These are phyloP conservation scores for Dromius quadrimaculatus DNA, from an alignment of 2,888 invertebrate species.

Conservation along the genomic window DNA sequence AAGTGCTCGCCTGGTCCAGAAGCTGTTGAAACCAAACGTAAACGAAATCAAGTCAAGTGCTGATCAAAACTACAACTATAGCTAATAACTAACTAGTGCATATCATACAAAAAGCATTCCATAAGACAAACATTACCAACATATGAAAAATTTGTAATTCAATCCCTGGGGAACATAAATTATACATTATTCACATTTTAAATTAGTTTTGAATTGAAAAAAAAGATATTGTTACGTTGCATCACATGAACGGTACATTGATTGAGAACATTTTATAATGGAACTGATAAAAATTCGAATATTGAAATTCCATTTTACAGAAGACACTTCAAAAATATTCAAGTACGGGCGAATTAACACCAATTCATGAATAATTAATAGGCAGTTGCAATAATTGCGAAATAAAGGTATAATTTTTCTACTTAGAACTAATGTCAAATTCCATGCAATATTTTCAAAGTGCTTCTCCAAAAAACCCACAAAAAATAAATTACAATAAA, in stretches of 20 bases:
- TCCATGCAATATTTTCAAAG: slow-evolving; percentile 5
- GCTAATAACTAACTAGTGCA: slow-evolving; percentile 26
- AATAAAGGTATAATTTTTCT: too few relatives aligned
- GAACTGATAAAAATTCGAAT: not conserved
- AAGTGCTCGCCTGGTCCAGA: slow-evolving; percentile 75
- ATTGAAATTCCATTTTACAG: not conserved
- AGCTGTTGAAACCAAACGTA: slow-evolving; percentile 75
- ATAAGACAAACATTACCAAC: slow-evolving; percentile 5
- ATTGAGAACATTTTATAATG: slow-evolving; percentile 12
- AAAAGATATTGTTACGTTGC: slow-evolving; percentile 18
- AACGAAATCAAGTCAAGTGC: slow-evolving; percentile 64
- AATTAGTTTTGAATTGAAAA: slow-evolving; percentile 18
- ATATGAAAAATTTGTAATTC: slow-evolving; percentile 29
- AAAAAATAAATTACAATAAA: slow-evolving; percentile 43
- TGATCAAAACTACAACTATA: slow-evolving; percentile 36
- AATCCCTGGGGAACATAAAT: slow-evolving; percentile 29
- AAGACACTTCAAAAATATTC: slow-evolving; percentile 25
- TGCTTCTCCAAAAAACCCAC: slow-evolving; percentile 11
- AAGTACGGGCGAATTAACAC: slow-evolving; percentile 1
- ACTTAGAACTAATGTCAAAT: too few relatives aligned
- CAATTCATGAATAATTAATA: not conserved
- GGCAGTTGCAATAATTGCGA: not conserved
- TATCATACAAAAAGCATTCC: slow-evolving; percentile 32
- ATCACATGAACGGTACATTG: slow-evolving; percentile 24
- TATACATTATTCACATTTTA: slow-evolving; percentile 16